Conservation (phyloP, 2,888 invertebrate species). For the Drosophila nr. perissopoda region DNA sequence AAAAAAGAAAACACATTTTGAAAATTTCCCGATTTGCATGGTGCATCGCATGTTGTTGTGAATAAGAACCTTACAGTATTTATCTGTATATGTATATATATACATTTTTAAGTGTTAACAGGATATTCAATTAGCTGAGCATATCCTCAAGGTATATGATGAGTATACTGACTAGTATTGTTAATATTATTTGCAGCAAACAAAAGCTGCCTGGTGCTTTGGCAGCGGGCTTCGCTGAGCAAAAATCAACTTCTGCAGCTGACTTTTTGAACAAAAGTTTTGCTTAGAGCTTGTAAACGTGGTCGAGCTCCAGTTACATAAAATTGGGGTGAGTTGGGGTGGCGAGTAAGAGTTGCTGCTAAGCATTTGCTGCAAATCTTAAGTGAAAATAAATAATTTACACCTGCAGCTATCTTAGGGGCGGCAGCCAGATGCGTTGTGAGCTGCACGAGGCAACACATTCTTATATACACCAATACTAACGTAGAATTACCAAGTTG, state of each 20-base stretch:
- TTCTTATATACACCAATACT: slow-evolving; percentile 29
- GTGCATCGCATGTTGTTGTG: background rate
- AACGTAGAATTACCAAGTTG: slow-evolving; percentile 46
- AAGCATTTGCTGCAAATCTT: slow-evolving; percentile 61
- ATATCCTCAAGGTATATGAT: background rate
- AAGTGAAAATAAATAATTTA: slow-evolving; percentile 84
- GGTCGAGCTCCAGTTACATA: slow-evolving; percentile 31
- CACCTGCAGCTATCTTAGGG: slow-evolving; percentile 78
- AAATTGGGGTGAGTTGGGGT: background rate
- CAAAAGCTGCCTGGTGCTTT: slow-evolving; percentile 54
- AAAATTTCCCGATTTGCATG: background rate
- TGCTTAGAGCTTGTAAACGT: slow-evolving; percentile 52
- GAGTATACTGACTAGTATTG: slow-evolving; percentile 38
- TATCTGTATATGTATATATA: background rate
- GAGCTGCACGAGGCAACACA: slow-evolving; percentile 16
- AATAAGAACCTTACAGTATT: background rate
- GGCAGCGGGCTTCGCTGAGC: slow-evolving; percentile 43
- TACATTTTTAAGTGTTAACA: background rate
- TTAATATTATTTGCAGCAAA: slow-evolving; percentile 72
- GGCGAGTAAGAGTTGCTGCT: slow-evolving; percentile 3
- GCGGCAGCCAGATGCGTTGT: slow-evolving; percentile 32
- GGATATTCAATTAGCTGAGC: slow-evolving; percentile 3
- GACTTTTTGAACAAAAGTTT: slow-evolving; percentile 74
- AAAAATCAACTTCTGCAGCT: slow-evolving; percentile 76
- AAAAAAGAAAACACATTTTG: background rate